phyloP scores from a whole-genome alignment of 2,888 invertebrate species.

The Volucella zonaria region DNA sequence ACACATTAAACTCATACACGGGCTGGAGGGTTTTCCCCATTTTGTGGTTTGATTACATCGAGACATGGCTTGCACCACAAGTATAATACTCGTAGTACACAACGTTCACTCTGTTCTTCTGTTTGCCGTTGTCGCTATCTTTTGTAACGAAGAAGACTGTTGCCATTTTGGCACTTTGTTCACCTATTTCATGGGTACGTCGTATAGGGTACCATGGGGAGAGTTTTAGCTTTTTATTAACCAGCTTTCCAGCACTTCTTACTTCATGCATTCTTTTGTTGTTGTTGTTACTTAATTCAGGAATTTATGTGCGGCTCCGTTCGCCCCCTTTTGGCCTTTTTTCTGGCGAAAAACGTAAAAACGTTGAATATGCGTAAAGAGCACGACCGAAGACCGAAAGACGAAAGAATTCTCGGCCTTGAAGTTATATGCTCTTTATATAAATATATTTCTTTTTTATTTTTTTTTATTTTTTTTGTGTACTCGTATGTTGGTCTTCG shows the following conservation, averaged over 20 bases:
- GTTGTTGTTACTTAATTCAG: constrained; percentile 63
- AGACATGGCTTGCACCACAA: constrained; percentile 34
- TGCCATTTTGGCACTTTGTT: constrained; percentile 33
- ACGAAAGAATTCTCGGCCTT: constrained; percentile 68
- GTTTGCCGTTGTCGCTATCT: too few species aligned
- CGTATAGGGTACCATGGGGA: constrained; percentile 1
- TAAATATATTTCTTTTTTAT: background rate
- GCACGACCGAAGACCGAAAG: constrained; percentile 45
- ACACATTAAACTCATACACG: constrained; percentile 12
- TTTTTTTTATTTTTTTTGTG: constrained; percentile 6
- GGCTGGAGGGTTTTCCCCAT: constrained; percentile 36
- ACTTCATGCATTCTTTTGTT: constrained; percentile 17
- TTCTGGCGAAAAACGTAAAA: constrained; percentile 51
- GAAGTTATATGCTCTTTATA: constrained; percentile 55
- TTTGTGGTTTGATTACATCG: constrained; percentile 41
- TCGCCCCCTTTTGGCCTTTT: constrained; percentile 11
- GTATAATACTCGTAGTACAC: background rate
- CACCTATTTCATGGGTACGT: constrained; percentile 14
- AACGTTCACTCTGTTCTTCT: too few species aligned
- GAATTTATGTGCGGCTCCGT: constrained; percentile 31
- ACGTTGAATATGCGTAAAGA: constrained; percentile 69
- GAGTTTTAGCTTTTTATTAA: constrained; percentile 27
- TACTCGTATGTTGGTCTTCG: constrained; percentile 55
- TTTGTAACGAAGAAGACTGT: background rate
- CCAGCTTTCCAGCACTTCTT: constrained; percentile 36